Conservation (phyloP, 2,113 vertebrate genomes). For the Myiopsitta monachus region DNA sequence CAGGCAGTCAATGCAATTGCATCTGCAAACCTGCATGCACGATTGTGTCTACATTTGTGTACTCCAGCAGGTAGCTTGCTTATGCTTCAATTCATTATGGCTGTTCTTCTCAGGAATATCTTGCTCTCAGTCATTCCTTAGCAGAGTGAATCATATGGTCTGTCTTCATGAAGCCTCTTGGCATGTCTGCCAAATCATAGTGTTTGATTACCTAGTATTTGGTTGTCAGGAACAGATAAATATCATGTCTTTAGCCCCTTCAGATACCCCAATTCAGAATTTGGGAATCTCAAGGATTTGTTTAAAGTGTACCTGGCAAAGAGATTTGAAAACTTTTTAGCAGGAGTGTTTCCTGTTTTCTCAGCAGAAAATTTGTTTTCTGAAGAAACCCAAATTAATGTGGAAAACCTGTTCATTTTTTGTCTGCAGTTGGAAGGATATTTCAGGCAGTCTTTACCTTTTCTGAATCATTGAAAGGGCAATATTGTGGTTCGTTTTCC, state of each 20-base stretch:
- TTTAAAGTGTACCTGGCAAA: not conserved
- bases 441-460: not conserved
- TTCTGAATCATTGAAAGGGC: not conserved
- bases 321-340: not conserved
- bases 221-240: not conserved
- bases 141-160: not conserved
- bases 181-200: not conserved
- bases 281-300: not conserved
- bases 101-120: not conserved
- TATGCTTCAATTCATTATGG: not conserved
- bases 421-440: not conserved
- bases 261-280: not conserved
- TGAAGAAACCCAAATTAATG: not conserved
- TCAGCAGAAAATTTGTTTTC: not conserved
- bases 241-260: not conserved
- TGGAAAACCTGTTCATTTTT: not conserved
- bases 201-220: not conserved
- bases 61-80: not conserved
- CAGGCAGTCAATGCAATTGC: not conserved
- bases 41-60: not conserved
- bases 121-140: not conserved
- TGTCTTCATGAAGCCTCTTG: not conserved
- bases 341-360: not conserved
- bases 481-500: not conserved
- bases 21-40: not conserved